These are phyloP conservation scores for Cenopis cana DNA, from an alignment of 2,888 invertebrate species.

Conservation along the genomic window DNA sequence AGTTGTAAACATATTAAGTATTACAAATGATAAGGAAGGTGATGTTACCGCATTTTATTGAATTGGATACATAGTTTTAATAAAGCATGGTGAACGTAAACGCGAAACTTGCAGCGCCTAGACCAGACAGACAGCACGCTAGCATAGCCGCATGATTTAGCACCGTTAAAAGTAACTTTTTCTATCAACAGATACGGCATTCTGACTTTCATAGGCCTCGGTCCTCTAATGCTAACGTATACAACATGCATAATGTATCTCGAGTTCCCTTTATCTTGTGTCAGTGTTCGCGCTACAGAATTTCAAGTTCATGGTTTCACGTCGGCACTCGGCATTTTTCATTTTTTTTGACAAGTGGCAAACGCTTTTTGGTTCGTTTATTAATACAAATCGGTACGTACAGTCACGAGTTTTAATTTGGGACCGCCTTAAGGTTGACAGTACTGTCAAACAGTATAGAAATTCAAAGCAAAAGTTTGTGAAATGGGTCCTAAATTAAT, in stretches of 20 bases:
- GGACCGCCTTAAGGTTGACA: too few relatives aligned
- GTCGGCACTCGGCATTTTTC: background rate
- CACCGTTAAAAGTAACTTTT: constrained; percentile 78
- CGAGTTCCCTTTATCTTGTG: constrained; percentile 17
- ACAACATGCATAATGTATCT: constrained; percentile 37
- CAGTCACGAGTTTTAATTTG: too few relatives aligned
- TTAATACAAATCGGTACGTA: background rate
- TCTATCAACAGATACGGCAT: constrained; percentile 60
- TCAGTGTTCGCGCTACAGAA: constrained; percentile 13
- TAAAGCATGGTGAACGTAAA: constrained; percentile 51
- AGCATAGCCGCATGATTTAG: constrained; percentile 71
- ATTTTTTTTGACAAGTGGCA: too few relatives aligned
- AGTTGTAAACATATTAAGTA: too few relatives aligned
- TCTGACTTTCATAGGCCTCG: constrained; percentile 54
- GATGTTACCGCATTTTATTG: background rate
- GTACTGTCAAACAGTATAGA: too few relatives aligned
- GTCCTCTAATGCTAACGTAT: constrained; percentile 48
- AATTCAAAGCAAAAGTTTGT: too few relatives aligned
- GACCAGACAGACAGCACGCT: constrained; percentile 68
- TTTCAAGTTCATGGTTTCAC: constrained; percentile 30
- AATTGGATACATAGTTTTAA: background rate
- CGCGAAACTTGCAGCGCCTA: constrained; percentile 73
- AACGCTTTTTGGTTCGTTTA: background rate
- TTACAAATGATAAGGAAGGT: too few relatives aligned
- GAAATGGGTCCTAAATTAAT: too few relatives aligned